phyloP scores from a whole-genome alignment of 1,140 invertebrate genomes.

The Riptortus pedestris region DNA sequence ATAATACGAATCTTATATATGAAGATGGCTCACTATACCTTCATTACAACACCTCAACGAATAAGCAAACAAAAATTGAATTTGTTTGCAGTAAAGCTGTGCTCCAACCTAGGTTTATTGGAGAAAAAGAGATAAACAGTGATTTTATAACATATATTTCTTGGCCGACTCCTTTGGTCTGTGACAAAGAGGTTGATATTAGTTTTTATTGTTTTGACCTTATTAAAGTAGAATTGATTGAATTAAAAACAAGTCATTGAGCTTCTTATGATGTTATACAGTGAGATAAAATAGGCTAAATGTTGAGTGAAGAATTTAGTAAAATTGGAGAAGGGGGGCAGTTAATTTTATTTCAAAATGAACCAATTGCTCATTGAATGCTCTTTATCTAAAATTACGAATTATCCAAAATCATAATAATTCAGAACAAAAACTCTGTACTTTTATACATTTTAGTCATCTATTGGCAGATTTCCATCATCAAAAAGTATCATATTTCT shows the following conservation, averaged over 20 bases:
- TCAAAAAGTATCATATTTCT: no score
- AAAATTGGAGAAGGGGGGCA: no score
- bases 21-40: neutral
- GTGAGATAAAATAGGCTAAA: neutral
- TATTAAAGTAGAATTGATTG: neutral
- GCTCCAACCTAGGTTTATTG: neutral
- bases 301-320: no score
- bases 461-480: no score
- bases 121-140: neutral
- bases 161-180: neutral
- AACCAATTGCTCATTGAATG: neutral
- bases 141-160: neutral
- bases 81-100: neutral
- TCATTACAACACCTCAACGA: neutral
- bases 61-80: neutral
- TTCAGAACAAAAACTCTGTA: no score
- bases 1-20: neutral
- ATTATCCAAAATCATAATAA: no score
- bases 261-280: neutral
- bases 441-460: no score
- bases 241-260: neutral
- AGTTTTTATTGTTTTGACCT: neutral
- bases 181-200: neutral
- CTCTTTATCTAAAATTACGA: neutral
- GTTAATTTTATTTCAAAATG: neutral